Base-by-base conservation (phyloP, 2,888 invertebrate genomes). In the Andrena bucephala region DNA sequence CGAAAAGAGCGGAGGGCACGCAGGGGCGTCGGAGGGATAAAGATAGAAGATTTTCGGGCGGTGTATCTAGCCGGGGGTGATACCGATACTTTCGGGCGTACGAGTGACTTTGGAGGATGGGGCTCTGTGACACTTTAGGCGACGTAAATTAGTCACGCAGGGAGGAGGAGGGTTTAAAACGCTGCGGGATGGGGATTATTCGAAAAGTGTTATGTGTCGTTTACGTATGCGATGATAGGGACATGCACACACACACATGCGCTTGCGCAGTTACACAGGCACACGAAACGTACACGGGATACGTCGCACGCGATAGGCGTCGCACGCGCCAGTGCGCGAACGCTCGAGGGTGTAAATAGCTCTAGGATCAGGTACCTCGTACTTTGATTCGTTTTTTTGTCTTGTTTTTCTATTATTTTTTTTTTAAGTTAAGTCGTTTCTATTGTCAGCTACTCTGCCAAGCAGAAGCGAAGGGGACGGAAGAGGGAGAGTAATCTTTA, bases 191-290 rank as follows among this genome's bases (percentile, higher is more conserved):
- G 63, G 77, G 76, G 66, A 74, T 73, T 84, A 79, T 81, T 85
- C 62, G 42, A 80, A 84, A 81, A 75, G 81, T 86, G 83, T 88
- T 88, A 88, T 81, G 88, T 88, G 88, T 88, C 85, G 87, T 87
- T 83, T 87, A 87, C 89, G 83, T 86, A 85, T 87, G 86, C 79
- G 88, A 84, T 83, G 86, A 87, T 81, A 86, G 81, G 74, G 81
- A 81, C 83, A 83, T 73, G n/a, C n/a, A 83, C 75, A 86, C 79
- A 86, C 81, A 66, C 69, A 52, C 83, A 62, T 29, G 57, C 57
- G 20, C 52, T 57, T 48, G 69, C 73, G 73, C 60, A 69, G n/a
- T 16, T 42, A 73, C 50, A 71, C 73, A 0, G 24, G 66, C 74
- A 76, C 36, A 42, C 6, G 60, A 66, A 66, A 73, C 10, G 69